Conservation (phyloP, 2,888 invertebrate species). For the Philonicus albiceps region DNA sequence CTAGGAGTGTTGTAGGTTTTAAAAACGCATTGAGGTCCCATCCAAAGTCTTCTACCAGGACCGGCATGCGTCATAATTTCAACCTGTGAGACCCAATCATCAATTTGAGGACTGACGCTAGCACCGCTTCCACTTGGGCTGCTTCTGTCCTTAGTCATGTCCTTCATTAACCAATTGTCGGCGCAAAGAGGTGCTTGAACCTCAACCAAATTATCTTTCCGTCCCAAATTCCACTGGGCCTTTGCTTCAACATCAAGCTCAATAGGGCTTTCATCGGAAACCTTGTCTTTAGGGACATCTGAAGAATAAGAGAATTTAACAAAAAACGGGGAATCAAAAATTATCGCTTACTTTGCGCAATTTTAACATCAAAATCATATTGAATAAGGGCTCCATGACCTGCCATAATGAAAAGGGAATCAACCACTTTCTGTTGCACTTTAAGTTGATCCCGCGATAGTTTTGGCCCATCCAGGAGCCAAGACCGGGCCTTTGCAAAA, state of each 20-base stretch:
- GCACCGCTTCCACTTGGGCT: conserved; percentile 10
- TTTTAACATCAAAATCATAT: conserved; percentile 84
- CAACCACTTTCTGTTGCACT: conserved; percentile 70
- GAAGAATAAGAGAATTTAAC: conserved; percentile 25
- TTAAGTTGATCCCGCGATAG: conserved; percentile 62
- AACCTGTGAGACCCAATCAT: conserved; percentile 89
- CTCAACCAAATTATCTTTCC: conserved; percentile 68
- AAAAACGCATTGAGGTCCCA: conserved; percentile 99
- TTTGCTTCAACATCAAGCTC: conserved; percentile 86
- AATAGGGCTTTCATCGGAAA: conserved; percentile 85
- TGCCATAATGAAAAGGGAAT: conserved; percentile 90
- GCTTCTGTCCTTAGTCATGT: conserved; percentile 63
- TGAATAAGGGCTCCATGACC: conserved; percentile 88
- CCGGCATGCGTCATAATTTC: conserved; percentile 97
- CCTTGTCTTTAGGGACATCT: conserved; percentile 83
- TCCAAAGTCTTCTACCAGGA: conserved; percentile 95
- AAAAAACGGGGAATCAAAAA: conserved; percentile 10
- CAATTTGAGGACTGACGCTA: conserved; percentile 53
- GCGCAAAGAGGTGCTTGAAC: conserved; percentile 78
- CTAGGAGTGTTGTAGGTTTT: conserved; percentile 85
- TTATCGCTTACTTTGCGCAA: conserved; percentile 64
- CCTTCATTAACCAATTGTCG: conserved; percentile 72
- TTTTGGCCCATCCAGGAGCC: conserved; percentile 68
- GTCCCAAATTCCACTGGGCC: conserved; percentile 88
- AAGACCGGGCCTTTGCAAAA: conserved; percentile 79